phyloP scores from a whole-genome alignment of 1,140 invertebrate genomes.

The Drosophila littoralis region DNA sequence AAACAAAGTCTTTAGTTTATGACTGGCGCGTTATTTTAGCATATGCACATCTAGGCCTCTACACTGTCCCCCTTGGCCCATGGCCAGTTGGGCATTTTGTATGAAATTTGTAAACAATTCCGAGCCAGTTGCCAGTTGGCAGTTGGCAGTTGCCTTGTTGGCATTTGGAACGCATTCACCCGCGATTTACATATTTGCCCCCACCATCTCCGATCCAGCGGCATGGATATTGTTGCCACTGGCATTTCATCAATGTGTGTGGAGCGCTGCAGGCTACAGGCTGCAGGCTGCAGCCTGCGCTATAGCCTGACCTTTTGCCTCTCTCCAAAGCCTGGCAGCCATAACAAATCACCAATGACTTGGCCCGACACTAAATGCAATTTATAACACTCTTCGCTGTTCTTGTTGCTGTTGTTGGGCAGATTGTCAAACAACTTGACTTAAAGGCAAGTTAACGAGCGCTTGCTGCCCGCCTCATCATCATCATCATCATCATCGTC shows the following conservation, averaged over 20 bases:
- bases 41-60: conserved; percentile 67
- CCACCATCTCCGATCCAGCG: not conserved
- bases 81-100: conserved; percentile 65
- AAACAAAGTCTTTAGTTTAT: conserved; percentile 84
- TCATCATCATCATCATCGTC: conserved; percentile 18
- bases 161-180: conserved; percentile 56
- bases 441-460: conserved; percentile 78
- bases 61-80: conserved; percentile 6
- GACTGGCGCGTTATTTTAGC: conserved; percentile 79
- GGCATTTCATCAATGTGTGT: conserved; percentile 47
- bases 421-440: conserved; percentile 81
- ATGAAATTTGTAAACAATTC: conserved; percentile 81
- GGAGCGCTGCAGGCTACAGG: not conserved
- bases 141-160: conserved; percentile 1
- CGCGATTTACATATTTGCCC: conserved; percentile 63
- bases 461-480: conserved; percentile 33
- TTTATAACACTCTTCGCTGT: conserved; percentile 68
- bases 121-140: conserved; percentile 4
- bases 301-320: conserved; percentile 57
- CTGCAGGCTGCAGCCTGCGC: too few species aligned
- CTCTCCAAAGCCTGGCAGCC: conserved; percentile 46
- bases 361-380: conserved; percentile 77
- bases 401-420: conserved; percentile 13
- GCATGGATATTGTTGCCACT: conserved; percentile 16
- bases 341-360: conserved; percentile 82